Percentiles rank a stretch among this genome's conserved stretches.
phyloP scores from a whole-genome alignment of 2,888 invertebrate genomes.

The Agelastica alni region DNA sequence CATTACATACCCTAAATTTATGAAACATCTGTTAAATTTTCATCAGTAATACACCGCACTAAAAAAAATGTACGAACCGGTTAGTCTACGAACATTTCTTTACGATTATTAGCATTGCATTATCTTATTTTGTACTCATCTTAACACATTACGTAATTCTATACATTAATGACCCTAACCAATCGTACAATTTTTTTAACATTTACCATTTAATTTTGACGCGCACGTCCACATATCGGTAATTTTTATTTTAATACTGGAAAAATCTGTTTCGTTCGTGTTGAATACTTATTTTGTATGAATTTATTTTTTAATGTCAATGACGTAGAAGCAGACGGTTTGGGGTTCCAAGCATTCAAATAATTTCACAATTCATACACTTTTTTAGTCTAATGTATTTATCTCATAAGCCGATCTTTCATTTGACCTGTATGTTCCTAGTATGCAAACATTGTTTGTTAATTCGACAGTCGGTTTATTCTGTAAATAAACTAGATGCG shows the following conservation, averaged over 20 bases:
- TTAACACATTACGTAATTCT: constrained; percentile 8
- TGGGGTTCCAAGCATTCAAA: no score
- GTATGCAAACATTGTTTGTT: no score
- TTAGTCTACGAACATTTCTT: constrained; percentile 1
- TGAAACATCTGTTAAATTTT: background rate
- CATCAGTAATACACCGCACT: constrained; percentile 1
- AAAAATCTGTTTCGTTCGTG: background rate
- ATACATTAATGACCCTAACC: background rate
- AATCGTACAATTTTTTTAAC: background rate
- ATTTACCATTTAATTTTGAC: background rate
- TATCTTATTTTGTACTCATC: constrained; percentile 6
- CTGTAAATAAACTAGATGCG: no score
- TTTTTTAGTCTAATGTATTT: no score
- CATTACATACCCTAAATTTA: no score
- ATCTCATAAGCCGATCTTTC: no score
- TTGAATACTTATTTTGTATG: background rate
- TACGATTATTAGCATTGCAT: constrained; percentile 4
- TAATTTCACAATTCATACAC: no score
- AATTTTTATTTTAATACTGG: background rate
- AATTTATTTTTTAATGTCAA: no score
- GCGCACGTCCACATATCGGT: background rate
- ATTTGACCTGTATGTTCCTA: no score
- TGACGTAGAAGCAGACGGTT: no score
- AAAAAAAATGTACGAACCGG: constrained; percentile 1
- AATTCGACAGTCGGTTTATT: no score